These are phyloP conservation scores for Bombylius discolor DNA, from an alignment of 2,888 invertebrate species.

Conservation along the genomic window DNA sequence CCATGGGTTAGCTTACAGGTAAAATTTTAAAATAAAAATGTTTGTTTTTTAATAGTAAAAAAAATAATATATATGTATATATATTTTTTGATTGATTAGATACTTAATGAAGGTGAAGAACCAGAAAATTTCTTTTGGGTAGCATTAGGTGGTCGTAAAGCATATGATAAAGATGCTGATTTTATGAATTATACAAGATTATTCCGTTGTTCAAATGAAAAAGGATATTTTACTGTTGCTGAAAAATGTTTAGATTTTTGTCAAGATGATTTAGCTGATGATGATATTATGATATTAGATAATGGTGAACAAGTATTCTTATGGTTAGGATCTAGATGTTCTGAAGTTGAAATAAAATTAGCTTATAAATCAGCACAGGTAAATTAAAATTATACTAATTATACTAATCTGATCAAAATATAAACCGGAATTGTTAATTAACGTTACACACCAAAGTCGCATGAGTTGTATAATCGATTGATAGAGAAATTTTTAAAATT, in stretches of 20 bases:
- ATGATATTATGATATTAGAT: slow-evolving; percentile 99
- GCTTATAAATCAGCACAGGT: slow-evolving; percentile 98
- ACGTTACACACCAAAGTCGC: too few relatives aligned
- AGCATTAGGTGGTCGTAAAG: slow-evolving; percentile 80
- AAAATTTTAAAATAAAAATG: slow-evolving; percentile 19
- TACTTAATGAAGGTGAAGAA: slow-evolving; percentile 85
- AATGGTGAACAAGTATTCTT: slow-evolving; percentile 96
- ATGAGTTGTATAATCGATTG: too few relatives aligned
- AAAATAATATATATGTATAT: too few relatives aligned
- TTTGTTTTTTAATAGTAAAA: background rate
- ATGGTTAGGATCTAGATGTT: slow-evolving; percentile 93
- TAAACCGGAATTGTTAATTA: too few relatives aligned
- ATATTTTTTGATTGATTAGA: slow-evolving; percentile 37
- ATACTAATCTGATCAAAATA: too few relatives aligned
- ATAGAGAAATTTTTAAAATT: too few relatives aligned
- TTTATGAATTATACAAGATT: slow-evolving; percentile 88
- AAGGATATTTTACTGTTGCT: slow-evolving; percentile 96
- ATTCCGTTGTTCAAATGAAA: slow-evolving; percentile 98
- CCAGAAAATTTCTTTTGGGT: slow-evolving; percentile 99
- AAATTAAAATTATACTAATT: slow-evolving; percentile 15
- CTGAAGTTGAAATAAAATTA: slow-evolving; percentile 97
- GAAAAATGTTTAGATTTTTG: slow-evolving; percentile 70
- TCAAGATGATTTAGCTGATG: slow-evolving; percentile 95
- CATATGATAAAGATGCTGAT: slow-evolving; percentile 75
- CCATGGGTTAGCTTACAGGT: slow-evolving; percentile 68